A percentile compares a stretch with the other conserved stretches of the same genome.
These are phyloP conservation scores for Sapajus apella DNA, from an alignment of 2,113 vertebrate genomes.

Conservation along the genomic window DNA sequence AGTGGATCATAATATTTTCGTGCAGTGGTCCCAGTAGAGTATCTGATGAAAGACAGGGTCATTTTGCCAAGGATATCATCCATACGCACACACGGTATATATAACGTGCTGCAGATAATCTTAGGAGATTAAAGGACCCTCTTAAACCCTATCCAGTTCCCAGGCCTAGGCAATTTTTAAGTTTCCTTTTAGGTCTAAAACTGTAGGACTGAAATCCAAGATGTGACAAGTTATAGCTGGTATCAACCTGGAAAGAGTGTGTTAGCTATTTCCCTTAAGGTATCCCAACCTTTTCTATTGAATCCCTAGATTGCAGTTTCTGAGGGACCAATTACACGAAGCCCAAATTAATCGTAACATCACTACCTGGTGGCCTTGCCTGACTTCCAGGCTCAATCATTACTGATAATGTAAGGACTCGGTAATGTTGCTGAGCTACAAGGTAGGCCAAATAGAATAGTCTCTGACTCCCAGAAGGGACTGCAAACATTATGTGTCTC, in stretches of 20 bases:
- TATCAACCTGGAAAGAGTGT: slow-evolving; percentile 66
- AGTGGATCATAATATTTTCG: background rate
- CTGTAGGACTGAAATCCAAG: slow-evolving; percentile 36
- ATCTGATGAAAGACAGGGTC: slow-evolving; percentile 54
- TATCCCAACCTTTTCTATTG: background rate
- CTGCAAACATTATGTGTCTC: slow-evolving; percentile 35
- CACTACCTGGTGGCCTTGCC: slow-evolving; percentile 71
- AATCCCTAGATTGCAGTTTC: slow-evolving; percentile 71
- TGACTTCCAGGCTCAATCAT: slow-evolving; percentile 63
- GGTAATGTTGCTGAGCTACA: slow-evolving; percentile 53
- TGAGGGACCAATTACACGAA: slow-evolving; percentile 74
- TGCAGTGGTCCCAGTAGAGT: slow-evolving; percentile 36
- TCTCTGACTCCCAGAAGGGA: slow-evolving; percentile 61
- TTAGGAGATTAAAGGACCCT: background rate
- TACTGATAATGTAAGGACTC: slow-evolving; percentile 63
- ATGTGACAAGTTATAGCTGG: background rate
- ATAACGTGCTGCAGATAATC: background rate
- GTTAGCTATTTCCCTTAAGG: slow-evolving; percentile 47
- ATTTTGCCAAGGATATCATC: background rate
- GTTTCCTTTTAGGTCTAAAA: slow-evolving; percentile 20
- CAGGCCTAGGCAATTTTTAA: background rate
- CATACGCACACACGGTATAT: background rate
- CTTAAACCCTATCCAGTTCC: background rate
- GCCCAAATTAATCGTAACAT: slow-evolving; percentile 58
- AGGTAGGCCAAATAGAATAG: slow-evolving; percentile 60